Evolutionary conservation across 2,797 vertebrate genomes (phyloP), one percentile per base, ranked within the genome.

Genomic region (Tragelaphus oryx): DNA sequence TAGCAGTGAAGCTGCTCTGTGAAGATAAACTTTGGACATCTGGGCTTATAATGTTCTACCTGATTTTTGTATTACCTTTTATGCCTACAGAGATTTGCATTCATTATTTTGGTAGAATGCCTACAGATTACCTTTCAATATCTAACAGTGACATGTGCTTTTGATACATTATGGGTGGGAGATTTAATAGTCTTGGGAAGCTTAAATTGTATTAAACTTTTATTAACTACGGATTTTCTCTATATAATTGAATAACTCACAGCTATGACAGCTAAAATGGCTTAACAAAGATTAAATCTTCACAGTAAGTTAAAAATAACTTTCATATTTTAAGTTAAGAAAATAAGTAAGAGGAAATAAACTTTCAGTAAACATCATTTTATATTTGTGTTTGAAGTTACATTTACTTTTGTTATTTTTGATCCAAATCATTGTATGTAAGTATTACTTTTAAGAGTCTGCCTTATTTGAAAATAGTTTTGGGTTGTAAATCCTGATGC

Each of bases 141-240:
- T 98, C 68, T 97, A 97, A 94, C 71, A 97, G 68, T 95, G 97
- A 96, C 96, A 96, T 97, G 41, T 4, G 1, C 94, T 96, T 98
- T 98, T 98, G 96, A 98, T 96, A 97, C 28, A 97, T 98, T 98
- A 96, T 3, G 28, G 79, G 26, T 97, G 81, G 97, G 95, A 97
- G 95, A 97, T 97, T 97, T 98, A 98, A 97, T 97, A 95, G 89
- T 96, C 79, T 97, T 98, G 86, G 82, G 83, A 98, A 98, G 97
- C 84, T 98, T 98, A 97, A 97, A 95, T 96, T 97, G 71, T 97
- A 98, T 98, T 98, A 97, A 97, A 97, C 46, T 98, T 98, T 97
- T 96, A 97, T 98, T 98, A 98, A 98, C 87, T 95, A 95, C 95
- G 89, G 95, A 96, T 98, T 97, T 98, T 98, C 92, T 97, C 59